phyloP scores from a whole-genome alignment of 2,113 vertebrate species.

The Anhinga rufa region DNA sequence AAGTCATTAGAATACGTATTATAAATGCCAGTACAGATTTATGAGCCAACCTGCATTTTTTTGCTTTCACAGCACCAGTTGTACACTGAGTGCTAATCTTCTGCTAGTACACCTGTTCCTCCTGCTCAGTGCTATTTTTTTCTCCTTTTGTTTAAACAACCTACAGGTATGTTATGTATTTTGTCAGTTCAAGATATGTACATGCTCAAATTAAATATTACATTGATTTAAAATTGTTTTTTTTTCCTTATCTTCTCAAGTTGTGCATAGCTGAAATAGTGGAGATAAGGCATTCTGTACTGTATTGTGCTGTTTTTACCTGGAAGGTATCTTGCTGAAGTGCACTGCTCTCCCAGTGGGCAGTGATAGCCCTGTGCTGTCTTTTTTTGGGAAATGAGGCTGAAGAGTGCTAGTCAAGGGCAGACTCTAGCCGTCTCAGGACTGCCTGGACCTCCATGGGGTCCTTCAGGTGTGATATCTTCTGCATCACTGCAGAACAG shows the following conservation, averaged over 20 bases:
- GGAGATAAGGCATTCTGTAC: not conserved
- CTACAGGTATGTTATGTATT: not conserved
- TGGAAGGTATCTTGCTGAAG: not conserved
- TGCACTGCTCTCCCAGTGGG: not conserved
- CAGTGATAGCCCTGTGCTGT: not conserved
- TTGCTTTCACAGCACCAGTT: not conserved
- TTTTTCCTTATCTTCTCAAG: not conserved
- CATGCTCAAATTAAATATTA: not conserved
- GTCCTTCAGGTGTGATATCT: not conserved
- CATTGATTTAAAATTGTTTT: not conserved
- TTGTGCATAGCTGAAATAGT: not conserved
- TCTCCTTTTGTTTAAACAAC: not conserved
- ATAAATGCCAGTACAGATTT: not conserved
- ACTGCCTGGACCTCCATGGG: not conserved
- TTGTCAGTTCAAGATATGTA: not conserved
- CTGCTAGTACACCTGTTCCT: not conserved
- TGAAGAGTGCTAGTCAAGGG: not conserved
- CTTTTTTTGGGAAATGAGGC: not conserved
- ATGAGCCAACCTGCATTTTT: not conserved
- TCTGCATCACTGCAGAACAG: not conserved
- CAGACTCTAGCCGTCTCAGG: not conserved
- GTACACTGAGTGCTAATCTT: not conserved
- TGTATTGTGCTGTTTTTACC: not conserved
- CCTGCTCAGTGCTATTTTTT: not conserved
- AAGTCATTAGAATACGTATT: not conserved